Evolutionary conservation across 2,797 vertebrate species (phyloP).

Genomic region (Choloepus didactylus): DNA sequence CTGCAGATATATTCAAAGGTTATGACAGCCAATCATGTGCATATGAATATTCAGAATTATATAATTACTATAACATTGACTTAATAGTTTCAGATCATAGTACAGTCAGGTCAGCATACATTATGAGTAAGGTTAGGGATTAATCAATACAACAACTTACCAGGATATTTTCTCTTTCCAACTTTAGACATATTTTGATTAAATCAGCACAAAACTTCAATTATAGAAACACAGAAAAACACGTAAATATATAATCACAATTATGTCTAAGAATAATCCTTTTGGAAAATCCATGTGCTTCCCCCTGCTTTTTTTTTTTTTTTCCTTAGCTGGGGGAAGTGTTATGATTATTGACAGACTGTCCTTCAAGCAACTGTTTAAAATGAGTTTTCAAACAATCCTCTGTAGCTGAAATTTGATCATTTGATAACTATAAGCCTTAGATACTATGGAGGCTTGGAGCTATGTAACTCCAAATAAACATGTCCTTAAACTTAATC

Average conservation of each 20-base stretch:
- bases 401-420: background rate
- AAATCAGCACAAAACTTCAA: background rate
- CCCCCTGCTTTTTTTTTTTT: background rate
- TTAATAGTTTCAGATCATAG: background rate
- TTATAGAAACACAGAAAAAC: constrained; percentile 8
- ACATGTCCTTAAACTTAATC: no score
- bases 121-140: background rate
- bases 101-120: background rate
- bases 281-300: background rate
- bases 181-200: background rate
- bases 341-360: background rate
- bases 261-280: constrained; percentile 28
- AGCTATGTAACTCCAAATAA: no score
- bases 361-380: background rate
- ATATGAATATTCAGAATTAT: background rate
- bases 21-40: background rate
- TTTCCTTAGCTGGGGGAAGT: background rate
- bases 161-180: constrained; percentile 23
- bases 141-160: background rate
- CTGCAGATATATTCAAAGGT: background rate
- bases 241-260: constrained; percentile 22
- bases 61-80: background rate
- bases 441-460: background rate
- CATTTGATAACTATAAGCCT: background rate
- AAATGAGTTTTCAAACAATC: constrained; percentile 53